Base-by-base conservation (phyloP, 2,797 vertebrate genomes). In the Siniperca obscura region DNA sequence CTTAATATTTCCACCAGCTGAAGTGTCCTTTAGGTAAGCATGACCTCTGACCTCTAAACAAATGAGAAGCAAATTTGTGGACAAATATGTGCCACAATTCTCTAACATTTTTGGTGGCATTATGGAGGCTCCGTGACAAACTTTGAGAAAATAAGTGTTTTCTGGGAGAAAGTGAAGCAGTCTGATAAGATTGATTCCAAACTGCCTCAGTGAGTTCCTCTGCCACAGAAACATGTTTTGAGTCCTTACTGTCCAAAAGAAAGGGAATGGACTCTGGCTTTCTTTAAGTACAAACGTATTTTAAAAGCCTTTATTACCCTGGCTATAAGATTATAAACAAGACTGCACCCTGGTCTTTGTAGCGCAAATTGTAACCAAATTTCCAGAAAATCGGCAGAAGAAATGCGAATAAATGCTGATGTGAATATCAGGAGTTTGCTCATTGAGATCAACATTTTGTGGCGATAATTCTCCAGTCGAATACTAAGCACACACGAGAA, bases 1-100 rank as follows among this genome's bases (percentile, higher is more conserved):
- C 25, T 50, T 57, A 17, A 66, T 21, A 13, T 71, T 62, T 83
- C 55, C 78, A 86, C 78, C 78, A 74, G 69, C 68, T 67, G 25
- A 25, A 25, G 14, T 34, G 11, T 67, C 57, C 21, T 30, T 30
- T 30, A 30, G 30, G 30, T 30, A 30, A 78, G 62, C n/a, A 7
- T 55, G 56, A 81, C 60, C 78, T 80, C 27, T 59, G 14, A 69
- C 50, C 67, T 67, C 40, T 80, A 40, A 77, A 40, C 60, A 25
- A 48, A 34, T 30, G 59, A 30, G 34, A 48, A 46, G 76, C 22
- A 52, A n/a, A 76, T 46, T 21, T 9, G 6, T 7, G 1, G 38
- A n/a, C 14, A 13, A 48, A 50, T 46, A 30, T 6, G 25, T 38
- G 71, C 46, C 27, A 21, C 46, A 25, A 2, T 11, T 36, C 5